Conservation (phyloP, 2,113 vertebrate genomes). For the Scytalopus superciliaris region DNA sequence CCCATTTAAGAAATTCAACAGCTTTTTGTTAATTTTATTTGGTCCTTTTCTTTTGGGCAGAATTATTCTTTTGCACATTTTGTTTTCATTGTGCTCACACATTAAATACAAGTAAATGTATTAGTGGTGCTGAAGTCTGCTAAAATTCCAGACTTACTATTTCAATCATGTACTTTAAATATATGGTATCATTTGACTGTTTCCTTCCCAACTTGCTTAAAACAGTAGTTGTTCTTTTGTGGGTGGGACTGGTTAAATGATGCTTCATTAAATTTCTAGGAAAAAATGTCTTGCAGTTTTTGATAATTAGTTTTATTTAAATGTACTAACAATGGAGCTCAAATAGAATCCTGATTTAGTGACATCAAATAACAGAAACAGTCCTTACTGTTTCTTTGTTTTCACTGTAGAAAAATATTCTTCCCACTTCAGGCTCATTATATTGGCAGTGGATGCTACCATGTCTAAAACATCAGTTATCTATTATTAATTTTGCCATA, state of each 20-base stretch:
- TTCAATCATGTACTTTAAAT: background rate
- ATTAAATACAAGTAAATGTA: background rate
- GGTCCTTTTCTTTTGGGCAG: background rate
- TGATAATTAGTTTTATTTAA: background rate
- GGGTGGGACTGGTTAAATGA: background rate
- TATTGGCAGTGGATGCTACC: background rate
- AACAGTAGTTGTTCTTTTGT: background rate
- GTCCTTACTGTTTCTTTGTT: background rate
- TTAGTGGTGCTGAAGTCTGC: background rate
- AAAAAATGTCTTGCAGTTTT: background rate
- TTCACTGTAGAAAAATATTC: background rate
- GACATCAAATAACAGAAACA: background rate
- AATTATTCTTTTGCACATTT: background rate
- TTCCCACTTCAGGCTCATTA: background rate
- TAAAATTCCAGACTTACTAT: background rate
- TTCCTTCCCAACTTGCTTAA: background rate
- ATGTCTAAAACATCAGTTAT: background rate
- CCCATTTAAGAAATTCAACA: background rate
- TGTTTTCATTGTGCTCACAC: background rate
- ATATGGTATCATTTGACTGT: background rate
- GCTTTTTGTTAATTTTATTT: background rate
- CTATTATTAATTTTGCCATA: background rate
- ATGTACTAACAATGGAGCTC: background rate
- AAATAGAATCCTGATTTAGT: background rate
- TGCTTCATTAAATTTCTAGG: background rate